Base-by-base conservation (phyloP, 2,113 vertebrate species). In the Murina feae region DNA sequence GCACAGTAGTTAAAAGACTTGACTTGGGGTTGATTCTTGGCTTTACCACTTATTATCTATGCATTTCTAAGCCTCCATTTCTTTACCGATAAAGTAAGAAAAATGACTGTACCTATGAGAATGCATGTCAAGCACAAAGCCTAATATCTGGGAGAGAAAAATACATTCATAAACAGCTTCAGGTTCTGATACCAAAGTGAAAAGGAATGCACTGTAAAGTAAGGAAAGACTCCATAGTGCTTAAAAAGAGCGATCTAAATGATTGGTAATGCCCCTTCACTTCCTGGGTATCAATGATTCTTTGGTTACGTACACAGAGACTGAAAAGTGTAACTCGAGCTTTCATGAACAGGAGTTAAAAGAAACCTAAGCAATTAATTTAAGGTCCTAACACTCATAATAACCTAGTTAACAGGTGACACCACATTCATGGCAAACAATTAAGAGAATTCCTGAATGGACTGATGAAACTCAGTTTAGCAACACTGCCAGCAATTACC, bases 121-220 rank as follows among this genome's bases (percentile, higher is more conserved):
- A 91, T 30, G 42, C n/a, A 39, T 6, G 17, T 28, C 66, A 89
- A 86, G 35, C 37, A 74, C 5, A 87, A 25, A 90, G 44, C 3
- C 10, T 65, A 47, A 6, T 42, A 91, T 23, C 55, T 80, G 35
- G 42, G 21, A 76, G 25, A 63, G 47, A 65, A 86, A 71, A 55
- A 89, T 65, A 91, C 9, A 55, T 51, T 51, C n/a, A 87, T 42
- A 63, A 86, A 83, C 8, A 93, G 37, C 72, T 91, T 79, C 84
- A 93, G 76, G 23, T 90, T 92, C 35, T 82, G 9, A 89, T 23
- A 85, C 10, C 90, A 81, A 93, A 92, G 30, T 79, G 28, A 78
- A 86, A 85, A 60, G 16, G 17, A 96, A 84, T 58, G 47, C 58
- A 80, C 9, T 76, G 2, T 49, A 86, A 95, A 69, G 66, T 39